A percentile compares a stretch with the other conserved stretches of the same genome.
These are phyloP conservation scores for Carollia perspicillata DNA, from an alignment of 2,113 vertebrate genomes.

Conservation along the genomic window DNA sequence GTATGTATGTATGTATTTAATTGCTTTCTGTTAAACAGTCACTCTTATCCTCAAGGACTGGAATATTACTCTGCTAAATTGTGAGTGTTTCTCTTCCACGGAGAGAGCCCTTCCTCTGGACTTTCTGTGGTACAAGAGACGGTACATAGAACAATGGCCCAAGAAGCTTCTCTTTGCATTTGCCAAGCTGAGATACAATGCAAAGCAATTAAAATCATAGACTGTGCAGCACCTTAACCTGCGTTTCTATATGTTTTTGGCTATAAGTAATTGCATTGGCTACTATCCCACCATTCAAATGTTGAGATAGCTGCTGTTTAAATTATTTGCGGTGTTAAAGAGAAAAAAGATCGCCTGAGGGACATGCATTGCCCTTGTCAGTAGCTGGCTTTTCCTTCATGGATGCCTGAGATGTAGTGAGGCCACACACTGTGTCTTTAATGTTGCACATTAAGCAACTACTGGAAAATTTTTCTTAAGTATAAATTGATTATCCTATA, in stretches of 20 bases:
- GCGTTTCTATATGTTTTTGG: background rate
- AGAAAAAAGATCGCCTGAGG: background rate
- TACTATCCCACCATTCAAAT: background rate
- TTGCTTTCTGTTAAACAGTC: background rate
- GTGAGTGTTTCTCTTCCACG: background rate
- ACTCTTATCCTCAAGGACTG: background rate
- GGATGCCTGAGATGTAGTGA: background rate
- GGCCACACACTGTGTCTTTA: background rate
- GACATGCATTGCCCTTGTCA: background rate
- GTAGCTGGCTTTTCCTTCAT: background rate
- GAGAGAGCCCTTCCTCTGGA: background rate
- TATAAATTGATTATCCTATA: background rate
- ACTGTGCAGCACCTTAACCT: background rate
- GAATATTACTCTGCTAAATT: background rate
- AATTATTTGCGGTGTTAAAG: background rate
- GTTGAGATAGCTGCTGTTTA: background rate
- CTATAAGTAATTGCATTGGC: background rate
- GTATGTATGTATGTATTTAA: background rate
- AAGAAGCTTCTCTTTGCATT: background rate
- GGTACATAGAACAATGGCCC: background rate
- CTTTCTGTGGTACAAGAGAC: background rate
- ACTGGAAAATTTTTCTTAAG: background rate
- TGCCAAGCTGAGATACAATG: background rate
- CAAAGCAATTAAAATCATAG: background rate
- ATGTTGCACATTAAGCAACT: background rate